Conservation (phyloP, 2,888 invertebrate genomes). For the Sarcophaga subvicina region DNA sequence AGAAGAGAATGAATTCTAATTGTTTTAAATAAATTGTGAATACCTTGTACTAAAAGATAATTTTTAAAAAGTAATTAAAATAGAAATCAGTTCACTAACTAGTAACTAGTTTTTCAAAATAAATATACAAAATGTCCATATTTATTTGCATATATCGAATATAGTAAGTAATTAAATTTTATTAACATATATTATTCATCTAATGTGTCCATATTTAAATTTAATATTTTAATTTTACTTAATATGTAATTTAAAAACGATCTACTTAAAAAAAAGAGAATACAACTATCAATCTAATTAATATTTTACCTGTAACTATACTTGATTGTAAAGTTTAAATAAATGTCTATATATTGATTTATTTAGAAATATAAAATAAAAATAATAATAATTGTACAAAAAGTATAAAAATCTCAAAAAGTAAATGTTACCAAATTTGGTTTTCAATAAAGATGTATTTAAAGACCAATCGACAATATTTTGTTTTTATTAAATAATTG, state of each 20-base stretch:
- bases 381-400: conserved; percentile 4
- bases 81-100: too few relatives aligned
- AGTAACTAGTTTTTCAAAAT: too few relatives aligned
- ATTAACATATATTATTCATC: conserved; percentile 47
- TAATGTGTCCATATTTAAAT: conserved; percentile 62
- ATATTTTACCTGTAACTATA: conserved; percentile 37
- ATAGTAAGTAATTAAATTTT: conserved; percentile 28
- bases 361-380: background rate
- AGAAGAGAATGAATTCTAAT: too few relatives aligned
- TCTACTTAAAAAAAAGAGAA: conserved; percentile 47
- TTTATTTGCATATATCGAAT: background rate
- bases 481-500: background rate
- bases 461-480: background rate
- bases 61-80: too few relatives aligned
- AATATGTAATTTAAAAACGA: conserved; percentile 14
- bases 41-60: too few relatives aligned
- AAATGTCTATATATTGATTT: background rate
- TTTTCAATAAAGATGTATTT: conserved; percentile 22
- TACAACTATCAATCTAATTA: conserved; percentile 60
- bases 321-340: background rate
- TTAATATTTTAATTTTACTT: conserved; percentile 19
- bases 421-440: conserved; percentile 17
- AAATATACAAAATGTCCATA: too few relatives aligned
- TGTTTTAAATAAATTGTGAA: too few relatives aligned
- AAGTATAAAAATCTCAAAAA: background rate